Conservation (phyloP, 2,113 vertebrate species). For the Paralichthys olivaceus region DNA sequence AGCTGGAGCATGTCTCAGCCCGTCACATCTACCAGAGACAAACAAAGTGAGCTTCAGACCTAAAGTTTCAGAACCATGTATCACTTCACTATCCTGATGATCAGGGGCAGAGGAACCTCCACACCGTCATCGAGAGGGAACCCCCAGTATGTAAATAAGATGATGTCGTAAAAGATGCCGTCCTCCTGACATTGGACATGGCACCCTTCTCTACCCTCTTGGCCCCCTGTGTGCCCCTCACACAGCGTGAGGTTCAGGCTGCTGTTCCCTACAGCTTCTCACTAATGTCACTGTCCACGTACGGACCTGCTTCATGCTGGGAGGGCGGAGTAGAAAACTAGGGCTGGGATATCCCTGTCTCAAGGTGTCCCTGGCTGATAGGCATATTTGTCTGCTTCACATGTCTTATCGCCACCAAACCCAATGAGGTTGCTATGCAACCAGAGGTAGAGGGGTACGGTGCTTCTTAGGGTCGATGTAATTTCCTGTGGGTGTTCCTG, state of each 20-base stretch:
- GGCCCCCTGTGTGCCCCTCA: constrained; percentile 24
- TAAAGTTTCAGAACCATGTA: constrained; percentile 20
- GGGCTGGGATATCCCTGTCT: constrained; percentile 81
- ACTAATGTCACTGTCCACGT: neutral
- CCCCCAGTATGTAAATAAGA: constrained; percentile 74
- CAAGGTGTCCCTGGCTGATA: constrained; percentile 80
- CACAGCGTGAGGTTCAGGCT: neutral
- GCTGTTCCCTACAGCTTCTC: constrained; percentile 8
- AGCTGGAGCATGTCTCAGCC: constrained; percentile 7
- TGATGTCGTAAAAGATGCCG: constrained; percentile 70
- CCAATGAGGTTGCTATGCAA: constrained; percentile 48
- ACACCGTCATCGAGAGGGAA: constrained; percentile 59
- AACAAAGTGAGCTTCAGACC: neutral
- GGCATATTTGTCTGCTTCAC: constrained; percentile 54
- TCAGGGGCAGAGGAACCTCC: constrained; percentile 31
- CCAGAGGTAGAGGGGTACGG: constrained; percentile 39
- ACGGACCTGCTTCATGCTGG: constrained; percentile 21
- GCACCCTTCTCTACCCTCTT: constrained; percentile 41
- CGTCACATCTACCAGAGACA: neutral
- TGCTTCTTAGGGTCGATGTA: constrained; percentile 51
- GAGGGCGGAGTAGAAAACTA: constrained; percentile 62
- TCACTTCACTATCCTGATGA: constrained; percentile 37
- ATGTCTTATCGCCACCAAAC: constrained; percentile 71
- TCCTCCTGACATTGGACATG: constrained; percentile 50
- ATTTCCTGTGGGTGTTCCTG: constrained; percentile 81